Base-by-base conservation (phyloP, 2,888 invertebrate species). In the Drosophila incognita region DNA sequence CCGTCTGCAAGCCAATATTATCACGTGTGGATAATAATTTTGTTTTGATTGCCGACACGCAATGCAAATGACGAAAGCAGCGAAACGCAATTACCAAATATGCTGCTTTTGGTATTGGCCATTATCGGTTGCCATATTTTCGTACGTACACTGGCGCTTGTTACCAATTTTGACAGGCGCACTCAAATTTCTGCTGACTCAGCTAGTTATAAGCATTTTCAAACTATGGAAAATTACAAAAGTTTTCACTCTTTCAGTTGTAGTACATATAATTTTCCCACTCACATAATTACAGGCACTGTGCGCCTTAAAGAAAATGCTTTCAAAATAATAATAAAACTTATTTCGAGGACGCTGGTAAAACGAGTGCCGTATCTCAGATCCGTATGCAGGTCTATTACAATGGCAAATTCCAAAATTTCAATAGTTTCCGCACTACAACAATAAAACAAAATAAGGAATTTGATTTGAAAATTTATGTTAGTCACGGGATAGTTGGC, bases 31-130 rank as follows among this genome's bases (percentile, higher is more conserved):
- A 8, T 52, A 62, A 33, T 21, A 38, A 58, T 63, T 68, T 63
- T 57, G 24, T 40, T 60, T 60, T 67, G 80, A 74, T 79, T 79
- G 65, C 33, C 40, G 24, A 56, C 81, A 77, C 78, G 72, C 72
- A 77, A 71, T 72, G 59, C 56, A 77, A 77, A 72, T 81, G 81
- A 59, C 71, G 72, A 60, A 81, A 81, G 59, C 51, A 31, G 21
- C 49, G 29, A 54, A 21, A 21, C 36, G 46, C 64, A 61, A 49
- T 38, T 56, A n/a, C 56, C 18, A 57, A 46, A 42, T 38, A 33
- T 35, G 40, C 38, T 58, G 10, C 24, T 53, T 33, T 38, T 63
- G 33, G 40, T 74, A 62, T 46, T 66, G 49, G 54, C 65, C 49
- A 74, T 74, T 74, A 74, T 74, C 57, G 57, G 58, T 27, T 49